Percentiles rank a stretch among this genome's conserved stretches.
Evolutionary conservation across 2,888 invertebrate genomes (phyloP).

Genomic region (Spisula subtruncata): DNA sequence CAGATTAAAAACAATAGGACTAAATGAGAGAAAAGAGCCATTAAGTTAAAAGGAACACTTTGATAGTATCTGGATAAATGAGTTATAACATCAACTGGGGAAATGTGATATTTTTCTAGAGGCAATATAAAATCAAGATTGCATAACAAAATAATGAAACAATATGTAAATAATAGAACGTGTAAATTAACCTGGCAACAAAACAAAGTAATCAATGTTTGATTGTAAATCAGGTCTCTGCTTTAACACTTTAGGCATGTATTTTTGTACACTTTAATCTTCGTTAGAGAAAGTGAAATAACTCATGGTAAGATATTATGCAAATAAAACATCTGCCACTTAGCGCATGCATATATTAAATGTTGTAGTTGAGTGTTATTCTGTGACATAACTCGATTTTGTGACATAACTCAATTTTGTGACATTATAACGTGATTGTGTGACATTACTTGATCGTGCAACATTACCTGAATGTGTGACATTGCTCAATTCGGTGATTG

Average conservation of each 20-base stretch:
- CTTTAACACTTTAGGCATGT: neutral
- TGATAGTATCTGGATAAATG: neutral
- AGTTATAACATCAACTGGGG: neutral
- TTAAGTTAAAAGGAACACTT: neutral
- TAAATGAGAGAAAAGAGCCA: neutral
- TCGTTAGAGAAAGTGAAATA: neutral
- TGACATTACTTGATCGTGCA: no score
- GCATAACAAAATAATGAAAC: conserved; percentile 21
- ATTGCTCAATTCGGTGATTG: no score
- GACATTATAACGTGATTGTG: no score
- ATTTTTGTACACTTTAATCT: neutral
- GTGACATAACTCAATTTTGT: no score
- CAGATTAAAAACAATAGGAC: neutral
- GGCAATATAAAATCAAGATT: conserved; percentile 36
- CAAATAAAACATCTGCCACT: neutral
- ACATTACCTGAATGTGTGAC: no score
- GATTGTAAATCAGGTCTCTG: neutral
- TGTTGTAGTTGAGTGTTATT: no score
- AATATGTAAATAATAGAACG: neutral
- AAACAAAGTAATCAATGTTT: neutral
- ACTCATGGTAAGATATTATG: neutral
- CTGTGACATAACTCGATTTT: no score
- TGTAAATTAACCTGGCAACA: neutral
- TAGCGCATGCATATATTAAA: neutral
- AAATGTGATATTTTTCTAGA: conserved; percentile 29